phyloP scores from a whole-genome alignment of 2,113 vertebrate genomes.

The Planiliza haematocheilus region DNA sequence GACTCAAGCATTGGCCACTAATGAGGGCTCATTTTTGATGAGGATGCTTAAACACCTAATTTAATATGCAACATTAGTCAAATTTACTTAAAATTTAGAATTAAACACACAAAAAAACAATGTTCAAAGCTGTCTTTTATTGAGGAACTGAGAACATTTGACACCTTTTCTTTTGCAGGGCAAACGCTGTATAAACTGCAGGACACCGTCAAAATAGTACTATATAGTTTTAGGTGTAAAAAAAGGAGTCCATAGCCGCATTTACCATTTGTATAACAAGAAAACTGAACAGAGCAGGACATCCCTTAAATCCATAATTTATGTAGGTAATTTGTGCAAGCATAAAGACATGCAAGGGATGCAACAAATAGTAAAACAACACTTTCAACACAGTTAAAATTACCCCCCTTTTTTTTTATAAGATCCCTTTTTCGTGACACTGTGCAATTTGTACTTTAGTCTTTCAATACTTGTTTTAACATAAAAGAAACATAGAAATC shows the following conservation, averaged over 20 bases:
- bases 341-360: constrained; percentile 38
- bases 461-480: constrained; percentile 3
- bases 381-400: constrained; percentile 45
- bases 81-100: not conserved
- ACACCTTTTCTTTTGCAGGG: constrained; percentile 39
- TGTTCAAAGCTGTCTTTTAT: constrained; percentile 67
- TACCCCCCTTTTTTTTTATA: constrained; percentile 6
- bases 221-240: constrained; percentile 42
- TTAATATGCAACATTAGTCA: not conserved
- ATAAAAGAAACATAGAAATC: constrained; percentile 8
- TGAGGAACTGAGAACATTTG: constrained; percentile 52
- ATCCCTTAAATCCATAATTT: constrained; percentile 41
- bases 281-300: constrained; percentile 26
- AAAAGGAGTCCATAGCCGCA: constrained; percentile 1
- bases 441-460: constrained; percentile 46
- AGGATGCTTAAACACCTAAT: not conserved
- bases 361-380: constrained; percentile 56
- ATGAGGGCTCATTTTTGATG: not conserved
- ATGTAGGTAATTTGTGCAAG: constrained; percentile 16
- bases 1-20: not conserved
- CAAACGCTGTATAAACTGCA: constrained; percentile 64
- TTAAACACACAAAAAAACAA: constrained; percentile 1
- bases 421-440: constrained; percentile 44
- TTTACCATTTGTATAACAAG: constrained; percentile 25
- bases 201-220: constrained; percentile 66